Percentiles rank a stretch among this genome's conserved stretches.
Conservation (phyloP, 2,888 invertebrate genomes). For the Anthoptus insignis region DNA sequence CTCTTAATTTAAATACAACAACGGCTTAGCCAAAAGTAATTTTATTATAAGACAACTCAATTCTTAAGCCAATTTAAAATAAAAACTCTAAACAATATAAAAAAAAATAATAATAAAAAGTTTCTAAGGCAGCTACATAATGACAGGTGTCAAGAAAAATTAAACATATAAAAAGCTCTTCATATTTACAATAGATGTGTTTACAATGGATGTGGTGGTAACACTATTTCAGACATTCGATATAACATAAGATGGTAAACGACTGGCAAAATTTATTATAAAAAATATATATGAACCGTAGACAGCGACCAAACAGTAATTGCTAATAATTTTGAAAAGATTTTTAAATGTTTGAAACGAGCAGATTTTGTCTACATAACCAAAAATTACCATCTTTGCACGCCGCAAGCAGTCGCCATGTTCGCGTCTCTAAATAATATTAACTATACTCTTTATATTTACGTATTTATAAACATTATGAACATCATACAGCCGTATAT, state of each 20-base stretch:
- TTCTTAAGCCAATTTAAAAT: constrained; percentile 66
- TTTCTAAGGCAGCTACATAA: constrained; percentile 54
- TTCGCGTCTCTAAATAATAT: constrained; percentile 52
- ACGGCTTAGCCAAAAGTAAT: constrained; percentile 66
- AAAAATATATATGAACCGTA: background rate
- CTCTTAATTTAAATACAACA: constrained; percentile 65
- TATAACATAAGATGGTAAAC: constrained; percentile 32
- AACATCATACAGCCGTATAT: constrained; percentile 49
- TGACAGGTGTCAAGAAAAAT: constrained; percentile 63
- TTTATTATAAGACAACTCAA: constrained; percentile 59
- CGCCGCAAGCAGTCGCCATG: constrained; percentile 62
- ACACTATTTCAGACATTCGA: constrained; percentile 52
- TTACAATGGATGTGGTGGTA: constrained; percentile 64
- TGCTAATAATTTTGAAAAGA: background rate
- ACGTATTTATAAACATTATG: constrained; percentile 44
- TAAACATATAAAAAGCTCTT: constrained; percentile 66
- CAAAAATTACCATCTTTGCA: constrained; percentile 23
- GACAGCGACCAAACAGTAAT: no score
- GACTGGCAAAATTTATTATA: background rate
- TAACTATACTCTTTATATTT: constrained; percentile 55
- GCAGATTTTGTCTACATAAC: constrained; percentile 41
- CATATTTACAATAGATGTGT: constrained; percentile 72
- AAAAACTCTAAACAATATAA: constrained; percentile 53
- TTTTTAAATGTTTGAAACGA: constrained; percentile 12
- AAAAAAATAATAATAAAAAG: constrained; percentile 49